phyloP scores from a whole-genome alignment of 2,888 invertebrate genomes.

The Clistopyga incitator region DNA sequence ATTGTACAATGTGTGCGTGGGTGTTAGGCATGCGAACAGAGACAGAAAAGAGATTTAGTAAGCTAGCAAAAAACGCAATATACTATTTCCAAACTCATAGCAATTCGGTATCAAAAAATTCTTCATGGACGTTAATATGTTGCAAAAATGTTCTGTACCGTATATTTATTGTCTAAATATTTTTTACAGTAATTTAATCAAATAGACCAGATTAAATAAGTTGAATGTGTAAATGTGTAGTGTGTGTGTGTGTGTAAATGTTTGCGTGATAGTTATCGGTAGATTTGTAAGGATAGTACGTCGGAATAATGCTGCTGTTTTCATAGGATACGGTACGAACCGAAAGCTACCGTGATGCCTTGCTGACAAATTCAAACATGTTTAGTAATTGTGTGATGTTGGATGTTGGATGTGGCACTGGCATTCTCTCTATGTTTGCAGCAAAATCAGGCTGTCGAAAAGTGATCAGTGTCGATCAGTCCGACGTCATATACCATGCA shows the following conservation, averaged over 20 bases:
- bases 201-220: not conserved
- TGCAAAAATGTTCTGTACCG: too few species aligned
- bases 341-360: constrained; percentile 93
- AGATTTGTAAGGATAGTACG: constrained; percentile 22
- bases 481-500: constrained; percentile 97
- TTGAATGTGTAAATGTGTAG: not conserved
- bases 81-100: not conserved
- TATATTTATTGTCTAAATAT: too few species aligned
- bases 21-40: not conserved
- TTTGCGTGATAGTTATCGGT: constrained; percentile 24
- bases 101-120: not conserved
- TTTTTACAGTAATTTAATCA: not conserved
- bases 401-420: constrained; percentile 99
- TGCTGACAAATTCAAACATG: constrained; percentile 89
- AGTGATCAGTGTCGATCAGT: constrained; percentile 98
- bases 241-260: not conserved
- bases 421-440: constrained; percentile 99
- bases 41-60: not conserved
- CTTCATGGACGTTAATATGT: too few species aligned
- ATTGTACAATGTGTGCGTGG: not conserved
- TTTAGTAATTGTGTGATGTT: constrained; percentile 93
- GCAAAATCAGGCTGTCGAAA: constrained; percentile 96
- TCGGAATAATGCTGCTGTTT: constrained; percentile 64
- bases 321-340: constrained; percentile 92
- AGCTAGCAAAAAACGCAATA: not conserved